Evolutionary conservation across 2,797 vertebrate species (phyloP).

Genomic region (Pseudopleuronectes americanus): DNA sequence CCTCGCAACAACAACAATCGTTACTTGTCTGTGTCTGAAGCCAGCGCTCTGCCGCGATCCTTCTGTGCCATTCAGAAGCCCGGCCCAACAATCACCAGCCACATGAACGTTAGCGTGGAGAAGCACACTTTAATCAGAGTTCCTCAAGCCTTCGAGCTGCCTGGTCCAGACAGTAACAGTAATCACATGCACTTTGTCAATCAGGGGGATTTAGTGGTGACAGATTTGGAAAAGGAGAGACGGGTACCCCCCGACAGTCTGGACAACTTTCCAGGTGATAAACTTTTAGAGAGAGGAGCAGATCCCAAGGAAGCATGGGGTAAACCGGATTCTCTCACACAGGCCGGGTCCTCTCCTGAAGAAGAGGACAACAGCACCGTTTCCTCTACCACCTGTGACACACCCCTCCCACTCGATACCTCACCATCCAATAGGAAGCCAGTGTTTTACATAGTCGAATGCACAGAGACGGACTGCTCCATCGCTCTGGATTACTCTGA

Average conservation of each 20-base stretch:
- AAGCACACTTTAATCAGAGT: conserved; percentile 87
- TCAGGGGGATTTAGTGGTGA: conserved; percentile 71
- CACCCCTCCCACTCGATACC: conserved; percentile 82
- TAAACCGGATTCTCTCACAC: conserved; percentile 42
- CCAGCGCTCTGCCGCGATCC: conserved; percentile 62
- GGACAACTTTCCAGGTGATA: conserved; percentile 54
- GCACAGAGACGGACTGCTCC: conserved; percentile 92
- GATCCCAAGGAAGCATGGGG: conserved; percentile 50
- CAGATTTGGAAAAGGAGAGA: conserved; percentile 76
- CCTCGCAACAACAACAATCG: conserved; percentile 67
- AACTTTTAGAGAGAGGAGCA: conserved; percentile 54
- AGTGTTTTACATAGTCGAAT: conserved; percentile 79
- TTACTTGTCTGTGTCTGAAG: conserved; percentile 77
- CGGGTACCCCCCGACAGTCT: conserved; percentile 56
- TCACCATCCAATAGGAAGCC: conserved; percentile 83
- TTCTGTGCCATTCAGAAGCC: conserved; percentile 72
- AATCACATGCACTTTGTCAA: conserved; percentile 77
- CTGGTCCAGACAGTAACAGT: conserved; percentile 78
- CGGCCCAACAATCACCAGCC: conserved; percentile 50
- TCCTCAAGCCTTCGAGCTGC: conserved; percentile 85
- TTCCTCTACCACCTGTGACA: conserved; percentile 84
- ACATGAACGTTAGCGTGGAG: conserved; percentile 84
- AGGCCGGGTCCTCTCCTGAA: conserved; percentile 49
- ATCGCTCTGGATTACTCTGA: conserved; percentile 91
- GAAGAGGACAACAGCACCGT: conserved; percentile 76